phyloP scores from a whole-genome alignment of 2,888 invertebrate genomes.

The Drosophila planitibia region DNA sequence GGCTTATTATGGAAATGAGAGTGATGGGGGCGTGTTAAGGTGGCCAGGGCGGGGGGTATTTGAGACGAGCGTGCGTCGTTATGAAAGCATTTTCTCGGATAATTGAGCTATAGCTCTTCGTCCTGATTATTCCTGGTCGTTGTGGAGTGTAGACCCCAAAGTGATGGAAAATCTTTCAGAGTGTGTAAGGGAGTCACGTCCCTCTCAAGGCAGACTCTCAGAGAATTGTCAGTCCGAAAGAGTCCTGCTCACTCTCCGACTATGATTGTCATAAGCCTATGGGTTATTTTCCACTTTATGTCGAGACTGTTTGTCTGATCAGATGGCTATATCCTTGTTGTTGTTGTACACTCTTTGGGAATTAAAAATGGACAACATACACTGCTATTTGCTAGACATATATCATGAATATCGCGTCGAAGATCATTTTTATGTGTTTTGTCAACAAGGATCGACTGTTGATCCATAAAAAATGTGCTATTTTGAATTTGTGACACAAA shows the following conservation, averaged over 20 bases:
- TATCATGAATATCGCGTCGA: not conserved
- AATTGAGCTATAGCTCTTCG: not conserved
- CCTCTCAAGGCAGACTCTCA: not conserved
- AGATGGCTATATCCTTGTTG: not conserved
- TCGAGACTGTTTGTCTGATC: not conserved
- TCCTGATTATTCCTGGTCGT: not conserved
- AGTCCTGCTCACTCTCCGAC: not conserved
- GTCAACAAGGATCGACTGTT: not conserved
- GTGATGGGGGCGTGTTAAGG: not conserved
- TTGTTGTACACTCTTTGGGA: not conserved
- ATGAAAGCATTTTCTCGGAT: not conserved
- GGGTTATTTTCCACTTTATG: not conserved
- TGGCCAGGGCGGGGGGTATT: not conserved
- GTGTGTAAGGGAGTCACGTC: not conserved
- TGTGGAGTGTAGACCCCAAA: not conserved
- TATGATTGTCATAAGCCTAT: not conserved
- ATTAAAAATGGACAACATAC: not conserved
- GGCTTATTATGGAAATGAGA: not conserved
- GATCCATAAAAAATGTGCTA: not conserved
- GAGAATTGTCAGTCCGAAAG: not conserved
- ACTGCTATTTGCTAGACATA: not conserved
- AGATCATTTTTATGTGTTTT: not conserved
- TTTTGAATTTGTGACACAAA: not conserved
- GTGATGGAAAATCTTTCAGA: not conserved
- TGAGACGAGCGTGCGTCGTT: not conserved